A percentile compares a stretch with the other conserved stretches of the same genome.
Conservation (phyloP, 2,113 vertebrate species). For the Chionis minor region DNA sequence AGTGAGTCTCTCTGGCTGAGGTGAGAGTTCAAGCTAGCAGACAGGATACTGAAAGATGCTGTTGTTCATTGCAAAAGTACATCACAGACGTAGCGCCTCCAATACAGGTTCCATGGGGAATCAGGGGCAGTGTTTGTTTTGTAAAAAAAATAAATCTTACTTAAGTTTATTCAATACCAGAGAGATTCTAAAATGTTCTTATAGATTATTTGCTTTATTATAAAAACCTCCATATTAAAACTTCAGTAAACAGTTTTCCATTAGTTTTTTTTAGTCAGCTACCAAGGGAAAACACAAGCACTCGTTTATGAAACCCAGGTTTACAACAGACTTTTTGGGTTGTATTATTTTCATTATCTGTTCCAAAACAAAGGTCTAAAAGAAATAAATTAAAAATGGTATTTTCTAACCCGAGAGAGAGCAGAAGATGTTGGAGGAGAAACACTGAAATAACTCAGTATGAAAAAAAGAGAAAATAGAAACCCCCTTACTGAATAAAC, state of each 20-base stretch:
- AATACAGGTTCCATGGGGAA: neutral
- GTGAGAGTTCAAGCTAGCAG: neutral
- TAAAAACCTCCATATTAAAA: neutral
- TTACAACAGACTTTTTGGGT: neutral
- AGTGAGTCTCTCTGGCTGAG: neutral
- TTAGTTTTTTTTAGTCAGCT: neutral
- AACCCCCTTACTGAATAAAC: neutral
- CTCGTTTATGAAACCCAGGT: neutral
- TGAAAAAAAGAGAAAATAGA: neutral
- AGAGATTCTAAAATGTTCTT: neutral
- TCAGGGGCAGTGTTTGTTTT: neutral
- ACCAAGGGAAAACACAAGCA: neutral
- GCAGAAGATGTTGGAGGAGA: neutral
- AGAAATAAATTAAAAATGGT: neutral
- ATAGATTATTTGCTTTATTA: neutral
- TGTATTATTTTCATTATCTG: neutral
- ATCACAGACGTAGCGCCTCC: neutral
- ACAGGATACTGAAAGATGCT: neutral
- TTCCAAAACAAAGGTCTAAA: neutral
- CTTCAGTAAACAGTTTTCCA: neutral
- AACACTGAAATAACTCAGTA: neutral
- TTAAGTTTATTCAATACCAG: neutral
- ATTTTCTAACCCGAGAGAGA: neutral
- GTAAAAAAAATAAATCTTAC: neutral
- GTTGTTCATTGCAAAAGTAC: fast-evolving